Conservation (phyloP, 2,797 vertebrate genomes). For the Chanos chanos region DNA sequence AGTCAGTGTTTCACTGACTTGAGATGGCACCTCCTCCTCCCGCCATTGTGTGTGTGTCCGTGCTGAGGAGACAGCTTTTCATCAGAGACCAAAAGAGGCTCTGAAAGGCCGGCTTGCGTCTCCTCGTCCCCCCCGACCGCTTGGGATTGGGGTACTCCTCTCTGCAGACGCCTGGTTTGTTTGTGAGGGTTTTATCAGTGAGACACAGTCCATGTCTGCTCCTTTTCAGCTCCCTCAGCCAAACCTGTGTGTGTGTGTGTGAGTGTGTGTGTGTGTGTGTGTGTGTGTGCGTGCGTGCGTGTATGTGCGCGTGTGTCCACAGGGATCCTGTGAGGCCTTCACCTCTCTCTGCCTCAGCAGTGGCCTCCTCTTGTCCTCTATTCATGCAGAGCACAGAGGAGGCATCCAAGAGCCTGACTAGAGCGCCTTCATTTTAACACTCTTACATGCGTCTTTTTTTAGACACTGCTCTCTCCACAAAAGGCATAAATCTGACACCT, state of each 20-base stretch:
- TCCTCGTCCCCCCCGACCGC: slow-evolving; percentile 22
- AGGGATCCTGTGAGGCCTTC: slow-evolving; percentile 5
- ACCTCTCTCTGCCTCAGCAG: slow-evolving; percentile 27
- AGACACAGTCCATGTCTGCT: slow-evolving; percentile 31
- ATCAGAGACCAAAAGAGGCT: slow-evolving; percentile 48
- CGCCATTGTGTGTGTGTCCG: slow-evolving; percentile 59
- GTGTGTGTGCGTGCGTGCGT: not conserved
- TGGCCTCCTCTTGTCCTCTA: slow-evolving; percentile 16
- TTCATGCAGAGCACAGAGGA: not conserved
- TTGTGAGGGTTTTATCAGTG: slow-evolving; percentile 48
- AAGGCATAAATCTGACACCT: too few species aligned
- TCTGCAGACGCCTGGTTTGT: slow-evolving; percentile 39
- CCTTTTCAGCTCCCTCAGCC: slow-evolving; percentile 30
- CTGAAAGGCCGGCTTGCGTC: slow-evolving; percentile 33
- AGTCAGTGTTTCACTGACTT: slow-evolving; percentile 57
- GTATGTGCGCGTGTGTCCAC: not conserved
- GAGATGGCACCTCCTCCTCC: slow-evolving; percentile 56
- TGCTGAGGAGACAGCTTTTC: slow-evolving; percentile 61
- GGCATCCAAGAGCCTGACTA: not conserved
- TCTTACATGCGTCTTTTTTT: not conserved
- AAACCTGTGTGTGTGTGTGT: slow-evolving; percentile 17
- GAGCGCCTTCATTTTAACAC: slow-evolving; percentile 2
- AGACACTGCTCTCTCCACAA: not conserved
- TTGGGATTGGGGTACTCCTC: slow-evolving; percentile 27
- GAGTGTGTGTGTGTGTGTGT: slow-evolving; percentile 11